These are phyloP conservation scores for Perca flavescens DNA, from an alignment of 2,113 vertebrate species.

Conservation along the genomic window DNA sequence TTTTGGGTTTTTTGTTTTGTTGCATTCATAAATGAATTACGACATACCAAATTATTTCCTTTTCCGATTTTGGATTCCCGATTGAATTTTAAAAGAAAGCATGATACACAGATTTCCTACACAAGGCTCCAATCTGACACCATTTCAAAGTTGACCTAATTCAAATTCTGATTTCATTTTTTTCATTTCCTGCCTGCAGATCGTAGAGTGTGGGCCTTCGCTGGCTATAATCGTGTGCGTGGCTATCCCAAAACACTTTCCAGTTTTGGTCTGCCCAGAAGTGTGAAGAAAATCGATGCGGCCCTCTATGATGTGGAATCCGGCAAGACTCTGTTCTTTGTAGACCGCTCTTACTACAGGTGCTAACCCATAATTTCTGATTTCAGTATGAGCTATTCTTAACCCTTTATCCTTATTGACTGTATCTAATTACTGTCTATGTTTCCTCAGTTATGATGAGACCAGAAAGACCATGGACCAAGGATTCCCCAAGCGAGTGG, in stretches of 20 bases:
- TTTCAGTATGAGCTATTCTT: background rate
- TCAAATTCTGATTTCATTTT: background rate
- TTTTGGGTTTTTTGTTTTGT: too few relatives aligned
- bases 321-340: slow-evolving; percentile 89
- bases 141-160: background rate
- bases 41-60: too few relatives aligned
- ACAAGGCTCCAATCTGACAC: too few relatives aligned
- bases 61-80: too few relatives aligned
- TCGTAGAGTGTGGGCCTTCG: slow-evolving; percentile 87
- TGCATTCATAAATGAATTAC: too few relatives aligned
- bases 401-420: background rate
- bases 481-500: slow-evolving; percentile 84
- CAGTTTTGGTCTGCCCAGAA: slow-evolving; percentile 83
- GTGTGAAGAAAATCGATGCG: slow-evolving; percentile 86
- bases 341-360: slow-evolving; percentile 88
- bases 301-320: slow-evolving; percentile 80
- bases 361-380: slow-evolving; percentile 52
- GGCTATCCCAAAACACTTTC: slow-evolving; percentile 86
- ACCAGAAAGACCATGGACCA: slow-evolving; percentile 82
- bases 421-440: slow-evolving; percentile 29
- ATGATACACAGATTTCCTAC: too few relatives aligned
- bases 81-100: too few relatives aligned
- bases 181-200: slow-evolving; percentile 72
- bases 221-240: slow-evolving; percentile 81
- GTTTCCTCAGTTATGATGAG: slow-evolving; percentile 87